phyloP scores from a whole-genome alignment of 2,113 vertebrate genomes.

The Neogale vison region DNA sequence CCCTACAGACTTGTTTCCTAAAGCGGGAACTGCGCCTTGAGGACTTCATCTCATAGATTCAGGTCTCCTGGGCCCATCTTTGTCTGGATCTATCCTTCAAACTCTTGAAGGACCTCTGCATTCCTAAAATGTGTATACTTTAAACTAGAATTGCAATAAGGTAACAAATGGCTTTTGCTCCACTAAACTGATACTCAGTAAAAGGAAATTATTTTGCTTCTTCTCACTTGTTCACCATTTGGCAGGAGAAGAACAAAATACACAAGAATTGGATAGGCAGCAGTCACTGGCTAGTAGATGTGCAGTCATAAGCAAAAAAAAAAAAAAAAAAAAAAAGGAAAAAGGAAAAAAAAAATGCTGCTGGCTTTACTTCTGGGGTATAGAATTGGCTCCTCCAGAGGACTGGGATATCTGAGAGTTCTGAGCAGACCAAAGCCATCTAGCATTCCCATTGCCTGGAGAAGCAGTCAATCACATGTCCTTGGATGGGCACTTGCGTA shows the following conservation, averaged over 20 bases:
- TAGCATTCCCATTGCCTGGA: neutral
- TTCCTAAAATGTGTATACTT: slow-evolving; percentile 14
- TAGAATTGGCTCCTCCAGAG: neutral
- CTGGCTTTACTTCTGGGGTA: neutral
- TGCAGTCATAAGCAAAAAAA: neutral
- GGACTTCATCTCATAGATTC: neutral
- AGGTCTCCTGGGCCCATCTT: neutral
- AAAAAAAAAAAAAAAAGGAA: neutral
- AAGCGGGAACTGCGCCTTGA: neutral
- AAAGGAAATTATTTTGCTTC: slow-evolving; percentile 1
- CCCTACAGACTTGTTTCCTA: neutral
- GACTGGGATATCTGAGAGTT: neutral
- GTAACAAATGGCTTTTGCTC: neutral
- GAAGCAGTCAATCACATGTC: neutral
- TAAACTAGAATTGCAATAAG: neutral
- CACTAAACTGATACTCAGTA: neutral
- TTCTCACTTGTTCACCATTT: slow-evolving; percentile 19
- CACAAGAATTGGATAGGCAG: neutral
- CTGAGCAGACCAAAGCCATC: neutral
- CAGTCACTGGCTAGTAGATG: neutral
- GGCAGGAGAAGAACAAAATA: neutral
- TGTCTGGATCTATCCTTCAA: neutral
- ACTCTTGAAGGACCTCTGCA: neutral
- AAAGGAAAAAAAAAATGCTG: neutral
- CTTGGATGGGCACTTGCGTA: neutral